Evolutionary conservation across 2,797 vertebrate species (phyloP).

Genomic region (Lindbergichthys nudifrons): DNA sequence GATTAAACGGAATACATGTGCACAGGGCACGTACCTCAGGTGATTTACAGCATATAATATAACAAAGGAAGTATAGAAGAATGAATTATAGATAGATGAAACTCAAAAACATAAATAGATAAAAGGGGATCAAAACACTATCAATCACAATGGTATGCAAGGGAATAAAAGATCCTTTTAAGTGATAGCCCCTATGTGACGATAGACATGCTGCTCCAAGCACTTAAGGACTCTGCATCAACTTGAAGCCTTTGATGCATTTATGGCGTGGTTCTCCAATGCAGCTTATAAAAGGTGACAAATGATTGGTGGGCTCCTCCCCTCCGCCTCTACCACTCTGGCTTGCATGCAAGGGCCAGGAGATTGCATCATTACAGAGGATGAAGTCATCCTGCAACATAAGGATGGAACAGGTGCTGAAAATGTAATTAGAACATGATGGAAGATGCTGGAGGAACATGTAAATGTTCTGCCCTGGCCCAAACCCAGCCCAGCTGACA

Average conservation of each 20-base stretch:
- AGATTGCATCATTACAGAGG: conserved; percentile 83
- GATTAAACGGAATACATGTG: neutral
- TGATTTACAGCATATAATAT: neutral
- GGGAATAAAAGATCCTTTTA: conserved; percentile 13
- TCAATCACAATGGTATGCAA: conserved; percentile 1
- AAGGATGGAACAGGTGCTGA: conserved; percentile 81
- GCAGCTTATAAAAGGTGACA: conserved; percentile 78
- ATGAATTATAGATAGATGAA: conserved; percentile 18
- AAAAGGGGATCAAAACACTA: conserved; percentile 10
- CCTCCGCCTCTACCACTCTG: conserved; percentile 46
- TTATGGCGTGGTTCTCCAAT: conserved; percentile 49
- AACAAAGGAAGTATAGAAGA: conserved; percentile 20
- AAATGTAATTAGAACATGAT: conserved; percentile 79
- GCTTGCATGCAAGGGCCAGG: conserved; percentile 74
- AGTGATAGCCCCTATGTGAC: conserved; percentile 5
- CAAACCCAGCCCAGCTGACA: conserved; percentile 42
- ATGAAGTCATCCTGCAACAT: conserved; percentile 87
- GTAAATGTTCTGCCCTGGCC: conserved; percentile 56
- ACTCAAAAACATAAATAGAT: conserved; percentile 11
- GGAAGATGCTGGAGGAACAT: conserved; percentile 63
- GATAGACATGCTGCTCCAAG: conserved; percentile 3
- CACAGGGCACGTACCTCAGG: neutral
- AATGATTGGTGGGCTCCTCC: conserved; percentile 73
- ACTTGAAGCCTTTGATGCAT: conserved; percentile 33
- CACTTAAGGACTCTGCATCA: conserved; percentile 23